A percentile compares a stretch with the other conserved stretches of the same genome.
phyloP scores from a whole-genome alignment of 2,888 invertebrate species.

The Tubulanus polymorphus region DNA sequence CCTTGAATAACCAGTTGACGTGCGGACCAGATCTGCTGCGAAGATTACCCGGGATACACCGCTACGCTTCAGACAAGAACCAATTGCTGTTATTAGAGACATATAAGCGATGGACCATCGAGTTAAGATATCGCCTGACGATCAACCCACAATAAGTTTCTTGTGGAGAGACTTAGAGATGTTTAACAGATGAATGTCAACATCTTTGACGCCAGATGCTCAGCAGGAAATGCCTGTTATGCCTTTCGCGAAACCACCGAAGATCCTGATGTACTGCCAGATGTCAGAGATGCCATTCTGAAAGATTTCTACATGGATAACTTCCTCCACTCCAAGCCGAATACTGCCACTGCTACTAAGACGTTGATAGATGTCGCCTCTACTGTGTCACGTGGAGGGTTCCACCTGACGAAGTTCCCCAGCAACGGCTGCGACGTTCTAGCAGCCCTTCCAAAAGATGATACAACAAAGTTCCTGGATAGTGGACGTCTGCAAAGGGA shows the following conservation, averaged over 20 bases:
- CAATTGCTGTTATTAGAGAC: slow-evolving; percentile 18
- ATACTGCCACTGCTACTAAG: not conserved
- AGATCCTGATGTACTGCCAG: not conserved
- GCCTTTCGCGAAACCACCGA: slow-evolving; percentile 17
- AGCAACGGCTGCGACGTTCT: slow-evolving; percentile 1
- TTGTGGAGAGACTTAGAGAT: slow-evolving; percentile 20
- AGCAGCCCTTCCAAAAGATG: not conserved
- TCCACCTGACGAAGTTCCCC: slow-evolving; percentile 2
- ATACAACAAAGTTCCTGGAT: not conserved
- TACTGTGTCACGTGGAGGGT: no score
- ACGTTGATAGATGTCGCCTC: not conserved
- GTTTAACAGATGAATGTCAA: slow-evolving; percentile 22
- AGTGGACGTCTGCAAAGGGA: not conserved
- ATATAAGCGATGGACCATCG: slow-evolving; percentile 24
- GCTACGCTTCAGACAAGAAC: slow-evolving; percentile 19
- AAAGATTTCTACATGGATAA: slow-evolving; percentile 11
- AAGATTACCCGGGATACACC: slow-evolving; percentile 18
- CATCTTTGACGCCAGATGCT: slow-evolving; percentile 14
- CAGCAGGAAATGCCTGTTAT: slow-evolving; percentile 20
- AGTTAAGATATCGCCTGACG: slow-evolving; percentile 18
- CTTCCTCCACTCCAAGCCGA: not conserved
- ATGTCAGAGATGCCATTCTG: slow-evolving; percentile 1
- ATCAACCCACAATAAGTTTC: slow-evolving; percentile 20
- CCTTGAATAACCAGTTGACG: slow-evolving; percentile 16
- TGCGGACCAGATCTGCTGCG: slow-evolving; percentile 20